phyloP scores from a whole-genome alignment of 2,113 vertebrate genomes.

The Forbesichthys papilliferus region DNA sequence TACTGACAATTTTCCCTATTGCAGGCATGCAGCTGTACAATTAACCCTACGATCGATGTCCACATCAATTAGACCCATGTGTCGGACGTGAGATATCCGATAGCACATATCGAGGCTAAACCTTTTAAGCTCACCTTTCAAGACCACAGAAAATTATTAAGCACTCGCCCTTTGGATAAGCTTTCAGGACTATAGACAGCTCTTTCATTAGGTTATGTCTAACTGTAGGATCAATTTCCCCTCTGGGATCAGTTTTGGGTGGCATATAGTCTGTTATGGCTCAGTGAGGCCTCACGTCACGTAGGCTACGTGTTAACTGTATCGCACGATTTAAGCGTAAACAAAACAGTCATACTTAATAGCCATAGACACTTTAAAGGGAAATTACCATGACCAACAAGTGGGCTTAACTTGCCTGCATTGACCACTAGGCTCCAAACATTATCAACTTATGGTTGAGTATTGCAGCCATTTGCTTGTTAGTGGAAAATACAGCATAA shows the following conservation, averaged over 20 bases:
- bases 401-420: conserved; percentile 32
- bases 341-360: background rate
- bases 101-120: background rate
- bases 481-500: conserved; percentile 18
- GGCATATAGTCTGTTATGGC: no score
- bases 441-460: background rate
- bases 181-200: background rate
- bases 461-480: no score
- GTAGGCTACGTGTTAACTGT: no score
- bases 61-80: background rate
- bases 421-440: background rate
- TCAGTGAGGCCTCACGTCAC: no score
- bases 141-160: background rate
- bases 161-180: conserved; percentile 30
- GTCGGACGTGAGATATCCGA: conserved; percentile 19
- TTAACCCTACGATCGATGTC: background rate
- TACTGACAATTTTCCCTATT: background rate
- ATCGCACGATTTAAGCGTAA: no score
- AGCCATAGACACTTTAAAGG: background rate
- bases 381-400: conserved; percentile 45
- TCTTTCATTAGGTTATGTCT: no score
- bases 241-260: no score
- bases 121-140: conserved; percentile 11
- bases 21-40: background rate
- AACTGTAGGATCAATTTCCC: no score